Evolutionary conservation across 2,797 vertebrate species (phyloP).

Genomic region (Spinus olivaceus): DNA sequence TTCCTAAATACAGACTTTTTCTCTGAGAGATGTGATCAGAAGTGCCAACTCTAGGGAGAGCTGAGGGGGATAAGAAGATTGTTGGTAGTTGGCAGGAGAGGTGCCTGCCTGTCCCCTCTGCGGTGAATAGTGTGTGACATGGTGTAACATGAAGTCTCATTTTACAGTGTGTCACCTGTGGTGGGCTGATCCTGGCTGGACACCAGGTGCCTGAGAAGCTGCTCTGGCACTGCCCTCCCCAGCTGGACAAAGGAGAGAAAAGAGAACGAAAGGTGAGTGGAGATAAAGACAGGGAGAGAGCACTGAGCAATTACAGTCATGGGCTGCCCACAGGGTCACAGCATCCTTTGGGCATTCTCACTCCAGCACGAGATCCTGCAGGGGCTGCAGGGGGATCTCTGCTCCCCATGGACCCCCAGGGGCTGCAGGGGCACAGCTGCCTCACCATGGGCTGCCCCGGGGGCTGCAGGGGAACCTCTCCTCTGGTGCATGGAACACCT

Average conservation of each 20-base stretch:
- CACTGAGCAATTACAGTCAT: background rate
- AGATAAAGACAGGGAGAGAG: background rate
- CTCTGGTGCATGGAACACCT: background rate
- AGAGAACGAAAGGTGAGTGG: background rate
- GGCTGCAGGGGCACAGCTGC: background rate
- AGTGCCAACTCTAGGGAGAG: background rate
- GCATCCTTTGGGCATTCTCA: too few species aligned
- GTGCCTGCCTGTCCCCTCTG: background rate
- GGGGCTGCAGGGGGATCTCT: background rate
- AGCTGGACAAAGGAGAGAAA: background rate
- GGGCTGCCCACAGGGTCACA: background rate
- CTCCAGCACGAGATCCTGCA: background rate
- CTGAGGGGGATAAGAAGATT: background rate
- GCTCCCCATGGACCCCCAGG: background rate
- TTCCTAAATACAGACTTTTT: background rate
- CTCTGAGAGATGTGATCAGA: background rate
- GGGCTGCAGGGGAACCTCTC: background rate
- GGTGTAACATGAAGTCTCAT: background rate
- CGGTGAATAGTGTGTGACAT: background rate
- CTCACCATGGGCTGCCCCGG: too few species aligned
- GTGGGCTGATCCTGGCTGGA: background rate
- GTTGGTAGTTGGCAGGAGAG: background rate
- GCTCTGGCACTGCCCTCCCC: background rate
- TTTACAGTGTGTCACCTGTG: background rate
- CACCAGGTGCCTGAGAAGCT: background rate